phyloP scores from a whole-genome alignment of 92 coral and sea anemone genomes.

The Epizoanthus rinbou region DNA sequence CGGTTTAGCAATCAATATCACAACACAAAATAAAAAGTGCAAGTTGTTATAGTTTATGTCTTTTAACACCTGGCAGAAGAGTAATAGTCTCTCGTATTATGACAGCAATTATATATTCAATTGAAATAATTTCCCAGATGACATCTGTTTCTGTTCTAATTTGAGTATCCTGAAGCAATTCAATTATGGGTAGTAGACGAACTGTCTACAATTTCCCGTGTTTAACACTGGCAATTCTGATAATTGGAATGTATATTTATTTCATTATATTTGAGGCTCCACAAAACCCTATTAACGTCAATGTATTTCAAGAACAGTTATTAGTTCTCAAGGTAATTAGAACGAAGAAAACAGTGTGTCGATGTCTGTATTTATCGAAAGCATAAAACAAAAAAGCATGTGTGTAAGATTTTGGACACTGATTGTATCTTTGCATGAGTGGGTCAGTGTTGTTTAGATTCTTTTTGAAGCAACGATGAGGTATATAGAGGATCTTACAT shows the following conservation, averaged over 20 bases:
- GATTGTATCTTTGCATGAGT: too few species aligned
- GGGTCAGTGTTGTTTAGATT: too few species aligned
- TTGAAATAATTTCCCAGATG: not conserved
- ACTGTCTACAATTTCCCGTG: not conserved
- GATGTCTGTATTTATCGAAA: too few species aligned
- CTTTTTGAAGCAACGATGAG: too few species aligned
- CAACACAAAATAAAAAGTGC: not conserved
- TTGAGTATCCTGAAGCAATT: not conserved
- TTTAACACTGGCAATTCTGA: not conserved
- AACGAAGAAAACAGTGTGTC: not conserved
- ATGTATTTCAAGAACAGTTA: not conserved
- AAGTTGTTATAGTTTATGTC: not conserved
- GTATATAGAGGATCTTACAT: too few species aligned
- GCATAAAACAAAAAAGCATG: too few species aligned
- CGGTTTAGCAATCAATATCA: too few species aligned
- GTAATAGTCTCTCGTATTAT: not conserved
- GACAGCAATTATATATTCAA: not conserved
- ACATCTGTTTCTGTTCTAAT: slow-evolving; percentile 6
- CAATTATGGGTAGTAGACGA: slow-evolving; percentile 13
- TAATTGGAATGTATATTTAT: slow-evolving; percentile 12
- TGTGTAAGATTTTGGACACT: too few species aligned
- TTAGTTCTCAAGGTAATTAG: not conserved
- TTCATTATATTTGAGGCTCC: not conserved
- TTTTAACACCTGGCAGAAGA: slow-evolving; percentile 6
- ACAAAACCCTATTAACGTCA: not conserved